These are phyloP conservation scores for Buathra laborator DNA, from an alignment of 2,888 invertebrate genomes.

Conservation along the genomic window DNA sequence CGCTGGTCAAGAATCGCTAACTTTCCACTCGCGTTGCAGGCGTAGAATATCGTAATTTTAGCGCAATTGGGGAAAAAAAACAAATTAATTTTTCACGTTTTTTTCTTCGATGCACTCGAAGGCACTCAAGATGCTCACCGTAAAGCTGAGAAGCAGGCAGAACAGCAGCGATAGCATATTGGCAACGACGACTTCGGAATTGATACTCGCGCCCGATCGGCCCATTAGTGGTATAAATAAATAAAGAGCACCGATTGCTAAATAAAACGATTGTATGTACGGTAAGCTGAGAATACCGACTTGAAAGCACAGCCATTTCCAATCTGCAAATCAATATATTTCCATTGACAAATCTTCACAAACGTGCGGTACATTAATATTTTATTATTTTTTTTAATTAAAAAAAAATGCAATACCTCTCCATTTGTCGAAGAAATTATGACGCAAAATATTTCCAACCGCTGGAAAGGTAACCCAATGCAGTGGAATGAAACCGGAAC, in stretches of 20 bases:
- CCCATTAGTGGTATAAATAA: constrained; percentile 94
- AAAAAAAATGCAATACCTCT: constrained; percentile 83
- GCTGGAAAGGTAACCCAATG: constrained; percentile 89
- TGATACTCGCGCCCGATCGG: constrained; percentile 89
- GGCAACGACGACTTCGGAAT: constrained; percentile 90
- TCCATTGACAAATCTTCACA: constrained; percentile 11
- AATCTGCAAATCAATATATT: constrained; percentile 83
- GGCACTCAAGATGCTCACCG: constrained; percentile 76
- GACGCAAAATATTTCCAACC: constrained; percentile 86
- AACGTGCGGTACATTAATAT: not conserved
- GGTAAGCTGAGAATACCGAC: constrained; percentile 87
- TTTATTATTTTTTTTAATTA: constrained; percentile 1
- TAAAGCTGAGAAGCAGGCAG: constrained; percentile 85
- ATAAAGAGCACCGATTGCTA: constrained; percentile 89
- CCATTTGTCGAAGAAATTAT: constrained; percentile 86
- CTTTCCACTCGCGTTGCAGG: too few species aligned
- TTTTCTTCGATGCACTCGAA: not conserved
- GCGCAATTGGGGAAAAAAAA: not conserved
- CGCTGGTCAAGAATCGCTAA: too few species aligned
- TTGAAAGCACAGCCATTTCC: constrained; percentile 87
- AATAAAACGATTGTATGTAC: constrained; percentile 89
- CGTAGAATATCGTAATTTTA: too few species aligned
- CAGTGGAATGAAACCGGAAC: constrained; percentile 90
- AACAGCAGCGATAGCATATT: constrained; percentile 85
- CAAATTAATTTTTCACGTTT: not conserved